Evolutionary conservation across 1,140 invertebrate genomes (phyloP), one percentile per base, ranked within the genome.

Genomic region (Trissolcus basalis): DNA sequence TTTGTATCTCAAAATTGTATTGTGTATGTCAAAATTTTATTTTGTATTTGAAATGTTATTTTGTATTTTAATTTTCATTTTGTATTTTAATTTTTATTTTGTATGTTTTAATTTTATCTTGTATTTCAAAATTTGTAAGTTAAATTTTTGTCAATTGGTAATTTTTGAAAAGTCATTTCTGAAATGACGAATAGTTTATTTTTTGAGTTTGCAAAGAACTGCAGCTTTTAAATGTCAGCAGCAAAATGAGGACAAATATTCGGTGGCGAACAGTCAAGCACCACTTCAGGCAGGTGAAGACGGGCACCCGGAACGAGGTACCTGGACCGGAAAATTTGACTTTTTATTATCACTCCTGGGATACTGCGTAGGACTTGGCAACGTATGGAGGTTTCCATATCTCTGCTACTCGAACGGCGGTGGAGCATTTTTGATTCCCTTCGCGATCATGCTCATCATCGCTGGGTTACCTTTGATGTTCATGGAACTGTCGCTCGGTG

Each of bases 401-500:
- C 89, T 94, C 1, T 94, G 93, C 82, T 95, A 94, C 82, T 93
- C 93, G 59, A 94, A 94, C 82, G 94, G 94, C 14, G 94, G 94
- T 75, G 94, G 94, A 55, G 94, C 93, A 12, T 95, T 95, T 86
- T 90, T 95, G 9, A 94, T 95, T 80, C 94, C 94, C 15, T 96
- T 95, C 84, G 93, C 92, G 35, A 88, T 96, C 27, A 96, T 96
- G 95, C 90, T 96, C 33, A 89, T 95, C 67, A 93, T 95, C 78
- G 94, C 94, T 14, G 95, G 95, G 10, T 87, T 96, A 48, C 95
- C 95, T 5, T 88, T 96, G 0, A 96, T 96, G 92, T 96, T 96
- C 81, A 96, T 96, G 93, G 95, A 96, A 80, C 83, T 94, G 8
- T 93, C 93, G 0, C 91, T 94, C 68, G 93, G 87, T 88, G 73